phyloP scores from a whole-genome alignment of 2,113 vertebrate genomes.

The Taxidea taxus region DNA sequence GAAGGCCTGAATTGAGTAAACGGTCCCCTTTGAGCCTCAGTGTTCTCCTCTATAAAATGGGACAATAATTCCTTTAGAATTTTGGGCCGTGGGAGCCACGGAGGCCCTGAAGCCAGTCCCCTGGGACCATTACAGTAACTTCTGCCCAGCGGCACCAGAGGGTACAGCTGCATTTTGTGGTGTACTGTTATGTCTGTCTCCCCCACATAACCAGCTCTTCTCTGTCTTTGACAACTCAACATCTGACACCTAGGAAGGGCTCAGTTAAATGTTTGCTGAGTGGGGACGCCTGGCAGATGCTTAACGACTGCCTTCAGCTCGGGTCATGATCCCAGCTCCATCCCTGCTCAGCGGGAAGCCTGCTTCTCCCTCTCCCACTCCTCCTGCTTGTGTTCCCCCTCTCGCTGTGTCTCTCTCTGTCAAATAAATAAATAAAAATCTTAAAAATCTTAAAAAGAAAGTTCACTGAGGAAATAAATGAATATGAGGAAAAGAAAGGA shows the following conservation, averaged over 20 bases:
- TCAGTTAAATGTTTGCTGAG: background rate
- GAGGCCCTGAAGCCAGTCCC: too few species aligned
- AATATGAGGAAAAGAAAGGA: background rate
- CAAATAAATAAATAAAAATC: too few species aligned
- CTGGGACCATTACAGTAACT: background rate
- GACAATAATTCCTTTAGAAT: background rate
- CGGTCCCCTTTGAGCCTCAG: background rate
- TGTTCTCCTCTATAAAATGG: background rate
- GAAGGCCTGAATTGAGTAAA: background rate
- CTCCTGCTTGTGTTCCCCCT: too few species aligned
- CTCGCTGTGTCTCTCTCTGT: too few species aligned
- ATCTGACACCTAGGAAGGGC: background rate
- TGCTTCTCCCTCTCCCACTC: too few species aligned
- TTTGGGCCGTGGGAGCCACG: background rate
- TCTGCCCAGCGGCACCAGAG: background rate
- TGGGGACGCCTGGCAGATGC: background rate
- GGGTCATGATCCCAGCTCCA: too few species aligned
- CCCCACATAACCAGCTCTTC: background rate
- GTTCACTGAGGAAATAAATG: background rate
- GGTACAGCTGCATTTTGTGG: background rate
- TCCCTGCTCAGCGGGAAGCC: too few species aligned
- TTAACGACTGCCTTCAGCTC: too few species aligned
- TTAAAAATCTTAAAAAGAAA: too few species aligned
- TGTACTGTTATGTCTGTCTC: background rate
- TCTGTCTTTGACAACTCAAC: background rate